Conservation (phyloP, 2,113 vertebrate species). For the Poicephalus gulielmi region DNA sequence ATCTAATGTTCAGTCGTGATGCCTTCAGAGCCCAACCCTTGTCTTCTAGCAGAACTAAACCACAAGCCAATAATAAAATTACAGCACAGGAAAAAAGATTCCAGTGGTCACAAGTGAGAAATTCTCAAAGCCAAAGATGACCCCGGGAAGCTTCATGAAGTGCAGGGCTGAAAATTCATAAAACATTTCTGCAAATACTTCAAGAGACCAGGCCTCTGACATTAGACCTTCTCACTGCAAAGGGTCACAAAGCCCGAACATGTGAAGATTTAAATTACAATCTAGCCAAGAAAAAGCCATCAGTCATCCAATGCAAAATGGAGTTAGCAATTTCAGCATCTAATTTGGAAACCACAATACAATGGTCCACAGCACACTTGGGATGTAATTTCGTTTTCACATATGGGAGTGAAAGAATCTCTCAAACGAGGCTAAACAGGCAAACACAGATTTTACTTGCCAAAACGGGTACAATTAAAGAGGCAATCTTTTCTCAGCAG, state of each 20-base stretch:
- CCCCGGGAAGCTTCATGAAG: neutral
- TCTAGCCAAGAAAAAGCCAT: neutral
- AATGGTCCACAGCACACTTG: neutral
- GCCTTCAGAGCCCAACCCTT: neutral
- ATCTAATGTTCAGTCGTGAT: rapidly evolving
- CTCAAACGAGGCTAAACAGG: neutral
- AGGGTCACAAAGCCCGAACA: neutral
- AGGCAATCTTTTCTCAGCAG: neutral
- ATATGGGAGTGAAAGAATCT: neutral
- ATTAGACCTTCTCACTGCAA: neutral
- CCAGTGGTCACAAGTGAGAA: neutral
- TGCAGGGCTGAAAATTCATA: neutral
- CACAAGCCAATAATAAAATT: neutral
- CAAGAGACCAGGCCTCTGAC: neutral
- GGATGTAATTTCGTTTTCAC: neutral
- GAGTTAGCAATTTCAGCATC: neutral
- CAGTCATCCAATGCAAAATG: rapidly evolving
- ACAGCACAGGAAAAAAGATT: neutral
- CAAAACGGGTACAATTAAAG: neutral
- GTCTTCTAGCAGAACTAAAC: neutral
- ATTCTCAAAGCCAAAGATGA: neutral
- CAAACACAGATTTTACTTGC: neutral
- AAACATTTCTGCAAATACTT: neutral
- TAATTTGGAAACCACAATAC: neutral
- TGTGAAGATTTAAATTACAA: neutral